Evolutionary conservation across 2,113 vertebrate species (phyloP).

Genomic region (Diglossa brunneiventris): DNA sequence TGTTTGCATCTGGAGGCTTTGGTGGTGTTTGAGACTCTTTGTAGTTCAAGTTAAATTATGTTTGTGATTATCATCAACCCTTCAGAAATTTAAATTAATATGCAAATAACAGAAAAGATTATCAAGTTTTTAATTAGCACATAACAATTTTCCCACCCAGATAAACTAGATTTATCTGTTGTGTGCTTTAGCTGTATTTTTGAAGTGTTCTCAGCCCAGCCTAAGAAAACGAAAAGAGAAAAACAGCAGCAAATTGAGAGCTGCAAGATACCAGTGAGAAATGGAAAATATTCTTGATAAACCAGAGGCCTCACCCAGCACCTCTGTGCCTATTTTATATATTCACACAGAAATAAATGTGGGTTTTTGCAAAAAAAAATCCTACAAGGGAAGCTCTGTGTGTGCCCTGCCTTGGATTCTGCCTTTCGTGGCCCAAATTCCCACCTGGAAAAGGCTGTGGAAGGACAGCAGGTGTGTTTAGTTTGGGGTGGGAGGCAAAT

Average conservation of each 20-base stretch:
- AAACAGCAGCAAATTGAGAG: neutral
- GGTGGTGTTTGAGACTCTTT: neutral
- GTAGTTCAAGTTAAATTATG: neutral
- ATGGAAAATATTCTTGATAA: neutral
- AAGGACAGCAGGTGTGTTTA: neutral
- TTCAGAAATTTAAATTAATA: slow-evolving; percentile 22
- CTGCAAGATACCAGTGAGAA: neutral
- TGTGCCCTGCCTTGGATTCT: neutral
- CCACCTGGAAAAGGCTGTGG: neutral
- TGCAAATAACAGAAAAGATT: neutral
- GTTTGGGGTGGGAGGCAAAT: neutral
- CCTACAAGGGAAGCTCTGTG: too few relatives aligned
- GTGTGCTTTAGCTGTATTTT: neutral
- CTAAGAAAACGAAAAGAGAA: neutral
- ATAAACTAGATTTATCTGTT: neutral
- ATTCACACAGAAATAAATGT: neutral
- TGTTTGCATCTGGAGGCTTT: neutral
- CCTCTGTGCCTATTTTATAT: neutral
- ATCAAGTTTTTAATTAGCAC: slow-evolving; percentile 31
- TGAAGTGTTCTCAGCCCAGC: neutral
- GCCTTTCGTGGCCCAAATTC: neutral
- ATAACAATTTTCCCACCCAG: neutral
- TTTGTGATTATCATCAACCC: slow-evolving; percentile 14
- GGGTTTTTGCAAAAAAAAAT: neutral
- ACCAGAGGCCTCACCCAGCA: neutral